These are phyloP conservation scores for Melanotaenia trifasciata DNA, from an alignment of 2,797 vertebrate species.

Conservation along the genomic window DNA sequence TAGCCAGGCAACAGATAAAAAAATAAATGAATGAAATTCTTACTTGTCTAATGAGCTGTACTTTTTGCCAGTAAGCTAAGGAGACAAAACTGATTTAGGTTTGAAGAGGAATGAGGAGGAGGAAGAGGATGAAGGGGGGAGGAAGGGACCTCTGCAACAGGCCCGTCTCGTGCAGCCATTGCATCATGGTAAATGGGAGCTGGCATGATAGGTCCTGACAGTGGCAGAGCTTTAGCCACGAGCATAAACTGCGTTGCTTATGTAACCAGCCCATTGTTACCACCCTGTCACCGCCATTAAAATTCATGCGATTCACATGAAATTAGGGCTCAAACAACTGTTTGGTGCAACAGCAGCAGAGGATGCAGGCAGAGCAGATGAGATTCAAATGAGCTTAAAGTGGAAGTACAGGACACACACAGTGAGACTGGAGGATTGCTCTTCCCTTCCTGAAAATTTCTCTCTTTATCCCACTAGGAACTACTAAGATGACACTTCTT, in stretches of 20 bases:
- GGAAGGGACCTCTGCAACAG: constrained; percentile 20
- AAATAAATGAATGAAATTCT: background rate
- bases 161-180: constrained; percentile 35
- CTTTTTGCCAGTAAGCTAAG: constrained; percentile 28
- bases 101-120: background rate
- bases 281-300: constrained; percentile 57
- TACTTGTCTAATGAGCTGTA: constrained; percentile 32
- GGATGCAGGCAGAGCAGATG: background rate
- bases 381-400: constrained; percentile 31
- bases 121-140: background rate
- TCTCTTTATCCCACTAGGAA: background rate
- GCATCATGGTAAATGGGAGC: constrained; percentile 46
- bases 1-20: constrained; percentile 27
- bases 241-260: constrained; percentile 68
- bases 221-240: constrained; percentile 65
- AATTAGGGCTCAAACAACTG: constrained; percentile 34
- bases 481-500: constrained; percentile 15
- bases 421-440: background rate
- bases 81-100: background rate
- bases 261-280: constrained; percentile 63
- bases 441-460: background rate
- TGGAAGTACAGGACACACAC: background rate
- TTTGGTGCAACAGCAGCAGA: constrained; percentile 12
- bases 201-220: constrained; percentile 68
- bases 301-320: constrained; percentile 57